Conservation (phyloP, 2,888 invertebrate genomes). For the Eretmocerus hayati region DNA sequence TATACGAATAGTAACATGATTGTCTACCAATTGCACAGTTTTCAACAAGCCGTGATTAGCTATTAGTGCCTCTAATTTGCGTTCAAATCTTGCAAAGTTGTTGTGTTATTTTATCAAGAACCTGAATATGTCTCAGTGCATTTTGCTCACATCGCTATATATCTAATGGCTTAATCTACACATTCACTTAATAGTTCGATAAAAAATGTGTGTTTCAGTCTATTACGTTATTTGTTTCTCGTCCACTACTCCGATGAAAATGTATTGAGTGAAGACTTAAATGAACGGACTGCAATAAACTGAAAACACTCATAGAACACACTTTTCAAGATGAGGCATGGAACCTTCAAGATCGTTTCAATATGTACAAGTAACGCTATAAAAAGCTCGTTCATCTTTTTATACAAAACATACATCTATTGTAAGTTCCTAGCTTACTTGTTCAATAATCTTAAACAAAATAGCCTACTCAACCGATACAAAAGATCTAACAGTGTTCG, state of each 20-base stretch:
- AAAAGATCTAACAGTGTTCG: too few species aligned
- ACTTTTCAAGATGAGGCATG: too few species aligned
- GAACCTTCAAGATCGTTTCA: too few species aligned
- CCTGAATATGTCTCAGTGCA: too few species aligned
- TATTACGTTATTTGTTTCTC: slow-evolving; percentile 11
- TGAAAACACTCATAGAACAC: slow-evolving; percentile 22
- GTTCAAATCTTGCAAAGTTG: background rate
- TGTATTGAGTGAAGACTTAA: background rate
- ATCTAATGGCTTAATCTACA: slow-evolving; percentile 10
- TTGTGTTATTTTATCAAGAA: too few species aligned
- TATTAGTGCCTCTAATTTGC: slow-evolving; percentile 5
- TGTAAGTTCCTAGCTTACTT: too few species aligned
- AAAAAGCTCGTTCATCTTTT: too few species aligned
- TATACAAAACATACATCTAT: too few species aligned
- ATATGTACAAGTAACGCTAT: too few species aligned
- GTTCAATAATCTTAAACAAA: too few species aligned
- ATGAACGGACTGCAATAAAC: slow-evolving; percentile 15
- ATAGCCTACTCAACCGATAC: too few species aligned
- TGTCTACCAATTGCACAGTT: slow-evolving; percentile 12
- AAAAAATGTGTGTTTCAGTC: slow-evolving; percentile 19
- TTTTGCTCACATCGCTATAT: too few species aligned
- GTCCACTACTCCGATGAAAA: background rate
- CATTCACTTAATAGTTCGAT: slow-evolving; percentile 6
- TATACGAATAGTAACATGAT: background rate
- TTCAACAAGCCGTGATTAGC: slow-evolving; percentile 3